phyloP scores from a whole-genome alignment of 2,113 vertebrate genomes.

The Pterocles orientalis region DNA sequence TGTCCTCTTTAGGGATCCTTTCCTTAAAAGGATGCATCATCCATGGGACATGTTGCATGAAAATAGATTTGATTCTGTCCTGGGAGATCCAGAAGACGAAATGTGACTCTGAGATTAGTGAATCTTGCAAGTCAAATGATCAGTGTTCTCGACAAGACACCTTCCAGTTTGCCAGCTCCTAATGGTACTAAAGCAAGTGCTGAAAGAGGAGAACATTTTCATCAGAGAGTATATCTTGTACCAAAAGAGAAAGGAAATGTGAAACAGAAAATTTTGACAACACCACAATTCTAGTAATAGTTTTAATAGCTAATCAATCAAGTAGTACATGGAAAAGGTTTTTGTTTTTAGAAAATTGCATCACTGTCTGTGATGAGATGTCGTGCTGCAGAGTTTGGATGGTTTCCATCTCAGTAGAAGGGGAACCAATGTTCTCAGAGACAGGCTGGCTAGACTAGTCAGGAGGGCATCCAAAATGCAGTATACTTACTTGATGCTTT shows the following conservation, averaged over 20 bases:
- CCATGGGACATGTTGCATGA: background rate
- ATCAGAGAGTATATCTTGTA: background rate
- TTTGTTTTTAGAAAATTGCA: background rate
- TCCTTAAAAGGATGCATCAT: background rate
- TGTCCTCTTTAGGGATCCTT: background rate
- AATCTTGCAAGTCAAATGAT: background rate
- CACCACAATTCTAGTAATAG: background rate
- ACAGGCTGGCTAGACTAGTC: background rate
- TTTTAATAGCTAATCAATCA: background rate
- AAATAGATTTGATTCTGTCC: background rate
- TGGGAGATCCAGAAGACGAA: background rate
- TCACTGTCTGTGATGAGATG: background rate
- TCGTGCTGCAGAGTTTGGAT: background rate
- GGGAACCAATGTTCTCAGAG: background rate
- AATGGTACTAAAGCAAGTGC: background rate
- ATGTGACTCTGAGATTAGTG: background rate
- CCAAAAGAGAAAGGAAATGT: background rate
- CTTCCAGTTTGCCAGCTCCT: background rate
- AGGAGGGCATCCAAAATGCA: background rate
- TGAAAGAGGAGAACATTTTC: background rate
- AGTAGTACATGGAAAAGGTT: background rate
- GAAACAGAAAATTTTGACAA: background rate
- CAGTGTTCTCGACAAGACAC: background rate
- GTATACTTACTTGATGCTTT: background rate
- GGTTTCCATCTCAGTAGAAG: constrained; percentile 13